Base-by-base conservation (phyloP, 2,113 vertebrate species). In the Bos indicus region DNA sequence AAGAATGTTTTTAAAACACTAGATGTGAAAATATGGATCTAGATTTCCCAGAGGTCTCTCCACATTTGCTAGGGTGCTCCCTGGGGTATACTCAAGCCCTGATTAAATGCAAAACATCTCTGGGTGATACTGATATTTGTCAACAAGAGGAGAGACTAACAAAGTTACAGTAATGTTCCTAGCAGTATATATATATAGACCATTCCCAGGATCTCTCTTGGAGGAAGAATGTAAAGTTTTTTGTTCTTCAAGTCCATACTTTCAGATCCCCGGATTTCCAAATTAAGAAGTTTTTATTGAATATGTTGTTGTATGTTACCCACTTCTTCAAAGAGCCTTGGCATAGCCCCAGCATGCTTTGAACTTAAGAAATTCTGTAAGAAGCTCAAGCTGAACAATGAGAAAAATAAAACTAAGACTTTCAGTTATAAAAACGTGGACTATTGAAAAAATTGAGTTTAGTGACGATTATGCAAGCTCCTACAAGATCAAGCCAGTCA, bases 1-100 rank as follows among this genome's bases (percentile, higher is more conserved):
- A 62, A 67, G 85, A 64, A 89, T 86, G 96, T 96, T 97, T 97
- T 92, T 80, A 21, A 88, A 98, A 92, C 67, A 77, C 19, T 89
- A 71, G 95, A 56, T 54, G 28, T 91, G 95, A 87, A 92, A 92
- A 91, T 92, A 67, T 30, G 21, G 60, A 88, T 89, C 52, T 56
- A 52, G 67, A 88, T 91, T 97, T 91, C 96, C 93, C 95, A 57
- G 36, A 88, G 93, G 95, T 25, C n/a, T 23, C 57, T 2, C 16
- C 40, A 23, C 17, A 36, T 93, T 96, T 94, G 81, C 94, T 48
- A 59, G 46, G 46, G n/a, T 17, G 25, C 21, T 67, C 96, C 85
- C 77, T 5, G 8, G 82, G 91, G 93, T 57, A 90, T 36, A 56
- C 13, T 15, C 15, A 80, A 93, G 54, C 33, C 56, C 62, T 96